Evolutionary conservation across 2,888 invertebrate genomes (phyloP), one percentile per base, ranked within the genome.

Genomic region (Pseudeuparius sepicola): DNA sequence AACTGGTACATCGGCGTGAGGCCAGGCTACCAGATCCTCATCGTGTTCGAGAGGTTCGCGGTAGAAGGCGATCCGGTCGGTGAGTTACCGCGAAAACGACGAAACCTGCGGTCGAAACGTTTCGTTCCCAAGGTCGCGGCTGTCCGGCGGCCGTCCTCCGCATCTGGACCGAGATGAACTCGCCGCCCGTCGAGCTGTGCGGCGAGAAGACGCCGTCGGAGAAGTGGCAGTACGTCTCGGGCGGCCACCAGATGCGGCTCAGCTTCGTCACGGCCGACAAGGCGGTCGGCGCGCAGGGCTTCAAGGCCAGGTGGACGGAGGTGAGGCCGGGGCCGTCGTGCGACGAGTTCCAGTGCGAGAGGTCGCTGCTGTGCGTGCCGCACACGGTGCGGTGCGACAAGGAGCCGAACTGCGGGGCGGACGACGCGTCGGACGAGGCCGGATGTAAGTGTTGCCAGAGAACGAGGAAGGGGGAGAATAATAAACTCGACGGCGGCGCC

Each of bases 211-310:
- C 76, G 40, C 66, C 73, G 18, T 60, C 71, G 14, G 78, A 82
- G 48, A 78, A 79, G 55, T 84, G 85, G 79, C 81, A 85, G 64
- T 85, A 83, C 59, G 69, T 88, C 51, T 92, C 93, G 46, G 79
- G 83, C 35, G 79, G 82, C 48, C 87, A 87, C 67, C 77, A 83
- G 45, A 80, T 90, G 65, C 76, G 88, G 61, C 73, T 93, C 53
- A 93, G 93, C 66, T 94, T 94, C 66, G 84, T 92, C 60, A 86
- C 89, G 57, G 89, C 93, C 41, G 89, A 90, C 63, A 89, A 89
- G 69, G 88, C 93, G 26, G 86, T 90, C 42, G 94, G 94, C 46
- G 88, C 88, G 53, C 78, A 81, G 61, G 96, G 94, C 40, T 96
- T 94, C 68, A 78, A 83, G 56, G 84, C 90, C 29, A 78, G 89